A percentile compares a stretch with the other conserved stretches of the same genome.
Conservation (phyloP, 1,140 invertebrate genomes). For the Oryzaephilus surinamensis region DNA sequence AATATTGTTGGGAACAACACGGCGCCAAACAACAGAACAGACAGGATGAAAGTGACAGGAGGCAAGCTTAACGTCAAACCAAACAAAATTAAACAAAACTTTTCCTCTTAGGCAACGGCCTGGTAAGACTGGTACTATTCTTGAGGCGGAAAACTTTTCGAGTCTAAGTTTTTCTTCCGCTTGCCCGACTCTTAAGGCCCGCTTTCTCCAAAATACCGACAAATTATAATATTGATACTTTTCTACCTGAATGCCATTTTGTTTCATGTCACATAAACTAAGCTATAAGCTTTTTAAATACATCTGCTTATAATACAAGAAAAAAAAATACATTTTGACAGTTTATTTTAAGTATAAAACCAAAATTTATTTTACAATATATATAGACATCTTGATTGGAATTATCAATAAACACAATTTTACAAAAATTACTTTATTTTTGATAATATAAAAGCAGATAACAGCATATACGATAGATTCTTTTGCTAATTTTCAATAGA, state of each 20-base stretch:
- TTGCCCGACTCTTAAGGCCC: constrained; percentile 23
- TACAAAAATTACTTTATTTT: no score
- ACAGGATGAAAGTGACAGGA: constrained; percentile 37
- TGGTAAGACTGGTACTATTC: constrained; percentile 29
- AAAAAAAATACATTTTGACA: no score
- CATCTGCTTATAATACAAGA: no score
- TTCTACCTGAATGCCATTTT: constrained; percentile 23
- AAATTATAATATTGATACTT: constrained; percentile 36
- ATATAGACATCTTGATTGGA: no score
- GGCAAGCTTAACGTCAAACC: constrained; percentile 36
- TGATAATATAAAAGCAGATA: no score
- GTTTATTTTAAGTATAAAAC: no score
- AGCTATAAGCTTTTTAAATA: constrained; percentile 5
- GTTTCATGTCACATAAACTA: constrained; percentile 20
- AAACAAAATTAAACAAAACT: constrained; percentile 38
- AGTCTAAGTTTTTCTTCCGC: constrained; percentile 34
- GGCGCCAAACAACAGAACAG: constrained; percentile 28
- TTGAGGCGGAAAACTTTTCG: constrained; percentile 31
- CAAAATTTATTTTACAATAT: no score
- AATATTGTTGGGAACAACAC: constrained; percentile 34
- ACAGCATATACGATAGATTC: no score
- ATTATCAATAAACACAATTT: no score
- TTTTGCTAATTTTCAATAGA: no score
- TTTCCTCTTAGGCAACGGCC: constrained; percentile 35
- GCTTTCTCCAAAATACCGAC: constrained; percentile 30